Evolutionary conservation across 2,888 invertebrate species (phyloP), one percentile per base, ranked within the genome.

Genomic region (Escarpia spicata): DNA sequence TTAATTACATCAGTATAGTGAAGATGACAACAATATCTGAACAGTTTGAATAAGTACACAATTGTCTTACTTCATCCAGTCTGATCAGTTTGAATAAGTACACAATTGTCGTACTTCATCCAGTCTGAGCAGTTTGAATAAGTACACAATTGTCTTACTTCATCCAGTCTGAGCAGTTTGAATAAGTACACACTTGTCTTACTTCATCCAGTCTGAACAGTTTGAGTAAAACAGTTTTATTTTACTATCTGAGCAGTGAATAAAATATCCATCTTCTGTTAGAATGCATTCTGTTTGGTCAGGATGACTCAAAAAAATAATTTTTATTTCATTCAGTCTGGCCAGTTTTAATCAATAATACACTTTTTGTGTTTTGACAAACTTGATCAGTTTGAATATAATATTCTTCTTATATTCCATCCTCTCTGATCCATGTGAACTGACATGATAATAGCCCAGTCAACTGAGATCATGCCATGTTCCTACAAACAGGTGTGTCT

Each of bases 401-500:
- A 26, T 75, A 75, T 75, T 75, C 75, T 75, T 75, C 26, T 75
- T 75, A 26, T 26, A 75, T 75, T 15, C 26, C 6, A 75, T 75
- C 26, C 26, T 26, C 19, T 75, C 6, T 75, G 26, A n/a, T 75
- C 26, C 75, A 4, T 19, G 26, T 75, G 26, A 75, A 26, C n/a
- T 19, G 26, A 75, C 75, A 75, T 75, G 26, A 26, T 2, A 75
- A 75, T 75, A 26, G 75, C 15, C n/a, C 26, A 6, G 19, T 75
- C 26, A 75, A 26, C 19, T 75, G 75, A 75, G 26, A 75, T 26
- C 75, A 75, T 75, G 75, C 19, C 75, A 26, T 75, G 75, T 75
- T 75, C 19, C 26, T 75, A 75, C n/a, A 75, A 6, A 75, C 75
- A 8, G 91, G 90, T n/a, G 92, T 92, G 26, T 43, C 90, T 44